Conservation (phyloP, 2,113 vertebrate species). For the Cervus canadensis region DNA sequence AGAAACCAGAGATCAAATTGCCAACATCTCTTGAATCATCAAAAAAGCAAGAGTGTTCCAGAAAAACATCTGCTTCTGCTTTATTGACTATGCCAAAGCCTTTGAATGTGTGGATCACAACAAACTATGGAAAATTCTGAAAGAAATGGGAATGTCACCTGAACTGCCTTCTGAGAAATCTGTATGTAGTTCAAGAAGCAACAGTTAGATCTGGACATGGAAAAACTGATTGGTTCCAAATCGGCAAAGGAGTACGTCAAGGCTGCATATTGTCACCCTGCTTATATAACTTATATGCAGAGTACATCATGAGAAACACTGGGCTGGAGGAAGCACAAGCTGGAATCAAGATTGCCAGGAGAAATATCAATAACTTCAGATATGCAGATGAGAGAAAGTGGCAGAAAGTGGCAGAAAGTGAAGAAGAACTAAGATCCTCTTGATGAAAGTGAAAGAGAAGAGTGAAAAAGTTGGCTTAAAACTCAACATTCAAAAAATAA, state of each 20-base stretch:
- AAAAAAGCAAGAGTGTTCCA: not conserved
- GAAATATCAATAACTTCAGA: not conserved
- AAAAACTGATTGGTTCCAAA: not conserved
- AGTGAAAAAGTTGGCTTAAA: not conserved
- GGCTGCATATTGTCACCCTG: not conserved
- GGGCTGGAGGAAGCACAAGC: not conserved
- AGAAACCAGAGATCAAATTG: not conserved
- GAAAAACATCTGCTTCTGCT: not conserved
- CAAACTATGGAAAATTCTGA: not conserved
- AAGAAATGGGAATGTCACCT: not conserved
- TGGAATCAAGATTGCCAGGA: not conserved
- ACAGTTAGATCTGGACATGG: not conserved
- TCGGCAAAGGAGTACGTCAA: not conserved
- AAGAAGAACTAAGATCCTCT: not conserved
- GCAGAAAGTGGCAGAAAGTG: not conserved
- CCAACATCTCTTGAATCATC: not conserved
- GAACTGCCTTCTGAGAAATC: not conserved
- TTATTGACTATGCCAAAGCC: not conserved
- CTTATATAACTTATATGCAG: not conserved
- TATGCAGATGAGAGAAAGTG: not conserved
- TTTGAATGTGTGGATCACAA: not conserved
- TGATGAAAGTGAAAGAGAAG: not conserved
- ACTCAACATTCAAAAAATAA: not conserved
- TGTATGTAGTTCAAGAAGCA: not conserved
- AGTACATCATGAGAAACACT: not conserved